phyloP scores from a whole-genome alignment of 35 echinoderm and acorn worm species.

The Diadema setosum region DNA sequence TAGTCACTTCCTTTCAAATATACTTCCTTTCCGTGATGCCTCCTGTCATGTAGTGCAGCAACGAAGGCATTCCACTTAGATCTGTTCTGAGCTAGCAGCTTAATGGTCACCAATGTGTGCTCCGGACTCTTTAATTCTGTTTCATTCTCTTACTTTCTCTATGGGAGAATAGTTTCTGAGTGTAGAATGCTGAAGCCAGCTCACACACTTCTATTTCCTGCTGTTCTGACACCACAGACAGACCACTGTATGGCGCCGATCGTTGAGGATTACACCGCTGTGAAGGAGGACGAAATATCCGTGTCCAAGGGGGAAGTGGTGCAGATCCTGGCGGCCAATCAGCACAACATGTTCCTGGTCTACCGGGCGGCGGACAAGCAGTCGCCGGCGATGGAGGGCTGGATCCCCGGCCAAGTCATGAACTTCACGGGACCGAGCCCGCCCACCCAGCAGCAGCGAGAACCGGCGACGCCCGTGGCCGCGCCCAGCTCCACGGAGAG shows the following conservation, averaged over 20 bases:
- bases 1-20: too few relatives aligned
- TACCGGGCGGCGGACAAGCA: conserved; percentile 70
- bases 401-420: conserved; percentile 83
- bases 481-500: not conserved
- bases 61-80: too few relatives aligned
- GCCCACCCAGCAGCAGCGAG: not conserved
- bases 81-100: too few relatives aligned
- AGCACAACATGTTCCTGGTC: conserved; percentile 98
- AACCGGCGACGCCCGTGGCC: not conserved
- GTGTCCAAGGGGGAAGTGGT: conserved; percentile 91
- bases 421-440: not conserved
- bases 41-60: too few relatives aligned
- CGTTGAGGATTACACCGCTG: conserved; percentile 60
- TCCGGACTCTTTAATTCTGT: too few relatives aligned
- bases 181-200: too few relatives aligned
- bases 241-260: conserved; percentile 60
- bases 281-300: conserved; percentile 95
- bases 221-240: too few relatives aligned
- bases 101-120: too few relatives aligned
- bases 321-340: conserved; percentile 94
- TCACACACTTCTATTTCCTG: too few relatives aligned
- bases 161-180: too few relatives aligned
- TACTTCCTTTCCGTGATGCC: too few relatives aligned
- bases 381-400: conserved; percentile 82
- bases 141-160: too few relatives aligned